A percentile compares a stretch with the other conserved stretches of the same genome.
Evolutionary conservation across 2,797 vertebrate genomes (phyloP).

Genomic region (Adrianichthys oophorus): DNA sequence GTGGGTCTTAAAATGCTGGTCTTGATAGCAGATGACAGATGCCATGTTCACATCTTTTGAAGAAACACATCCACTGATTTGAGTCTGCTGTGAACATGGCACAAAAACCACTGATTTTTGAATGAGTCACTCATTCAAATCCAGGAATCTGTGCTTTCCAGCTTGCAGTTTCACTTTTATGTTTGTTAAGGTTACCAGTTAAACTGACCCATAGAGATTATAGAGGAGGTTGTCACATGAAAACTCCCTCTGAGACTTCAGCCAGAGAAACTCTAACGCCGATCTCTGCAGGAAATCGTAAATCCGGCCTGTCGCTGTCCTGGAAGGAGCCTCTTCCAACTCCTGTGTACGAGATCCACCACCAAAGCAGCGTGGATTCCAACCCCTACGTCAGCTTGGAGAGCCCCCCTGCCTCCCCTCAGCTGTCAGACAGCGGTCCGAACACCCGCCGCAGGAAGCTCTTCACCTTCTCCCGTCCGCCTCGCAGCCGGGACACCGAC

Average conservation of each 20-base stretch:
- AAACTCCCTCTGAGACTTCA: background rate
- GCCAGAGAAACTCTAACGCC: background rate
- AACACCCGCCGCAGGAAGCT: conserved; percentile 87
- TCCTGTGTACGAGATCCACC: conserved; percentile 83
- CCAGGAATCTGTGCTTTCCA: background rate
- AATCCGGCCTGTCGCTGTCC: conserved; percentile 76
- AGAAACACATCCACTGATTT: background rate
- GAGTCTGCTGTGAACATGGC: conserved; percentile 22
- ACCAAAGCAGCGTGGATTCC: conserved; percentile 90
- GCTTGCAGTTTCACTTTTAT: conserved; percentile 7
- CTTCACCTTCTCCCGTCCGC: conserved; percentile 91
- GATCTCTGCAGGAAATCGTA: conserved; percentile 74
- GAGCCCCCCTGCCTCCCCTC: conserved; percentile 84
- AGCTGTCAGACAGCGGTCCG: conserved; percentile 67
- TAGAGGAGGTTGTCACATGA: conserved; percentile 6
- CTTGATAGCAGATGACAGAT: conserved; percentile 23
- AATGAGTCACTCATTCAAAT: conserved; percentile 33
- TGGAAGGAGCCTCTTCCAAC: conserved; percentile 87
- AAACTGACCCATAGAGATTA: conserved; percentile 2
- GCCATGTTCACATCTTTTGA: conserved; percentile 24
- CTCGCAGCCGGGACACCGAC: conserved; percentile 91
- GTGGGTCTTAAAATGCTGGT: too few relatives aligned
- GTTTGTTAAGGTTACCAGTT: conserved; percentile 39
- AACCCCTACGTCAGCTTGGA: conserved; percentile 97
- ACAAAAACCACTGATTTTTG: conserved; percentile 15